These are phyloP conservation scores for Sturmia bella DNA, from an alignment of 2,888 invertebrate genomes.

Conservation along the genomic window DNA sequence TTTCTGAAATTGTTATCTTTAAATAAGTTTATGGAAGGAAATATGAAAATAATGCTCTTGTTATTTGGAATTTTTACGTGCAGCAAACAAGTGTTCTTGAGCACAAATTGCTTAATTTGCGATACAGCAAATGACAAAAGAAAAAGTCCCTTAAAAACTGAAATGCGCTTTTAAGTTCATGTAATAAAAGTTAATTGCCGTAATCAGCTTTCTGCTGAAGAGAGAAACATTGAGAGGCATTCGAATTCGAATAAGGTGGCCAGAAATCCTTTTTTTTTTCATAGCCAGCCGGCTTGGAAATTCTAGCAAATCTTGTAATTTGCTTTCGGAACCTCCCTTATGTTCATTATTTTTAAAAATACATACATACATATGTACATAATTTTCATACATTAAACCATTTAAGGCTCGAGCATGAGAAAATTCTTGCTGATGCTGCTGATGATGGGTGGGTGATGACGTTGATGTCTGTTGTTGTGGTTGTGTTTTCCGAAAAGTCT, in stretches of 20 bases:
- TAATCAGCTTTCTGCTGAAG: neutral
- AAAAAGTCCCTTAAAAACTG: slow-evolving; percentile 45
- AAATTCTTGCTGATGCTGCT: neutral
- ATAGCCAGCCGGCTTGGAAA: no score
- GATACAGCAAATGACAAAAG: slow-evolving; percentile 32
- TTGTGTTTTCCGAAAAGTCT: neutral
- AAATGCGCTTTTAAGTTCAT: slow-evolving; percentile 19
- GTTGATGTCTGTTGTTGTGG: slow-evolving; percentile 1
- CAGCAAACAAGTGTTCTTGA: slow-evolving; percentile 26
- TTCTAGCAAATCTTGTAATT: no score
- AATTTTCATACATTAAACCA: slow-evolving; percentile 13
- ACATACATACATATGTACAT: neutral
- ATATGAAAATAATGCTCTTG: neutral
- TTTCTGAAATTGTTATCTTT: no score
- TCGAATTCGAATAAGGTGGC: no score
- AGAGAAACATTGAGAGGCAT: no score
- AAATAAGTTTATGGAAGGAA: no score
- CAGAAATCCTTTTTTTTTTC: no score
- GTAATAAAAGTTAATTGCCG: slow-evolving; percentile 52
- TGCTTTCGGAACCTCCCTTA: neutral
- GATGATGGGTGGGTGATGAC: neutral
- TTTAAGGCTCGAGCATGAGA: neutral
- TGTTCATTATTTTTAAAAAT: neutral
- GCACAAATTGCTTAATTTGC: slow-evolving; percentile 19
- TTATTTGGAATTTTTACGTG: slow-evolving; percentile 8